Base-by-base conservation (phyloP, 2,888 invertebrate species). In the Hyposoter didymator region DNA sequence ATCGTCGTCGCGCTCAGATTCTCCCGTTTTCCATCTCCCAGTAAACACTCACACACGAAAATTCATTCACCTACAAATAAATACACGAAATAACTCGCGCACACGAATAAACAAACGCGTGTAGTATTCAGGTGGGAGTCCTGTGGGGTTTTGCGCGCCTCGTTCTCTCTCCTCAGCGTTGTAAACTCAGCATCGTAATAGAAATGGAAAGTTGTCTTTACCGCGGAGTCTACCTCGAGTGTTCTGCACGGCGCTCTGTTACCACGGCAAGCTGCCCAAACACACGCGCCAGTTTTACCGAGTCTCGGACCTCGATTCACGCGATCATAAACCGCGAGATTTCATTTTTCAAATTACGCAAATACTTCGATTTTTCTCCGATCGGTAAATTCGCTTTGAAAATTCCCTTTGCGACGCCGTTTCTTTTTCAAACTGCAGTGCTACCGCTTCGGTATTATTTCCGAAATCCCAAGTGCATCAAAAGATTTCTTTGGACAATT, bases 121-220 rank as follows among this genome's bases (percentile, higher is more conserved):
- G 59, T 59, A 43, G 19, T 55, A 19, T 17, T 39, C 19, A n/a
- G 76, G 85, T 85, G 85, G 85, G 85, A 83, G 85, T 76, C 75
- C 72, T 76, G 72, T 35, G 76, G 78, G 74, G 66, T 81, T 78
- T 78, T 62, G 52, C n/a, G n/a, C n/a, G n/a, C 69, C 70, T 55
- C 72, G 81, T 62, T 80, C 83, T 74, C 83, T 55, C 84, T 87
- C 87, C 83, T 59, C 28, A 14, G 85, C 89, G 62, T 35, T 67
- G 35, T 74, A 45, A 85, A 73, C 67, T 69, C 85, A 73, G 75
- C 81, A 84, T 76, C 88, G 86, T 80, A 66, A 87, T 87, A 90
- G 91, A 92, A 92, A 92, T 92, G 90, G 92, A 92, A 92, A 92
- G 92, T 92, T 89, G 90, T 91, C 90, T 91, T 90, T 90, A 88